phyloP scores from a whole-genome alignment of 2,797 vertebrate genomes.

The Meda fulgida region DNA sequence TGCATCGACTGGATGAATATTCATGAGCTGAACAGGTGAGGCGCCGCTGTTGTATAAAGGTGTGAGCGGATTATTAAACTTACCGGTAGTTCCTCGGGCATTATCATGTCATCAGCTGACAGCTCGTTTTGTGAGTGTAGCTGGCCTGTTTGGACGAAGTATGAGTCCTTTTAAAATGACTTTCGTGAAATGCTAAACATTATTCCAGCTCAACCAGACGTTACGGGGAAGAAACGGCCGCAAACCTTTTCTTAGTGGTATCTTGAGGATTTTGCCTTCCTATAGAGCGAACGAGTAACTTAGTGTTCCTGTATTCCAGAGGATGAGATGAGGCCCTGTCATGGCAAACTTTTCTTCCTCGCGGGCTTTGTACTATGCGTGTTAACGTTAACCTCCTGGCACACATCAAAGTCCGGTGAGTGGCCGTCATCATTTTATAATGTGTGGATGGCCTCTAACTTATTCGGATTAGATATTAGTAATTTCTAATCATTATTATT shows the following conservation, averaged over 20 bases:
- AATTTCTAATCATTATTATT: neutral
- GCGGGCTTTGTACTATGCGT: slow-evolving; percentile 50
- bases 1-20: neutral
- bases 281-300: neutral
- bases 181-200: neutral
- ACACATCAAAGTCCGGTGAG: slow-evolving; percentile 64
- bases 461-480: neutral
- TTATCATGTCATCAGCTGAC: too few relatives aligned
- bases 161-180: neutral
- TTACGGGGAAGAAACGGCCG: neutral
- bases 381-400: slow-evolving; percentile 61
- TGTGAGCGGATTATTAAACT: neutral
- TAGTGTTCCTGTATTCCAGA: neutral
- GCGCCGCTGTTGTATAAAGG: neutral
- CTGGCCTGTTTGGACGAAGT: too few relatives aligned
- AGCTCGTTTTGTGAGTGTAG: neutral
- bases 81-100: neutral
- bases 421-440: neutral
- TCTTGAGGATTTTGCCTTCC: neutral
- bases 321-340: slow-evolving; percentile 68
- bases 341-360: slow-evolving; percentile 57
- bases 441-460: neutral
- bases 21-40: slow-evolving; percentile 33
- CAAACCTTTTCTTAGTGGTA: neutral
- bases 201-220: neutral